Conservation (phyloP, 1,140 invertebrate species). For the Zaprionus kolodkinae region DNA sequence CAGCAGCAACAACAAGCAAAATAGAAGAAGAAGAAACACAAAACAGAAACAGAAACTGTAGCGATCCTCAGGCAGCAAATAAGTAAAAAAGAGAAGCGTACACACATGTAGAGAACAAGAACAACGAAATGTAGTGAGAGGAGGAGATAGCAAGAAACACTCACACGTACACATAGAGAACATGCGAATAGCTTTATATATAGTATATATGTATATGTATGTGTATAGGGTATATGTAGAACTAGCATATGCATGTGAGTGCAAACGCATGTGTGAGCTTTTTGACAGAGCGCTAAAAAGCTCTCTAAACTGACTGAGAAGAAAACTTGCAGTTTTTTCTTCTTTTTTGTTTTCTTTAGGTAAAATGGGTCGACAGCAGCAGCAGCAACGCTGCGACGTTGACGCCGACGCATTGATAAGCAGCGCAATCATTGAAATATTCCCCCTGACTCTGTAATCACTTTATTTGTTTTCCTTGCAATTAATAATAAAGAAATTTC, state of each 20-base stretch:
- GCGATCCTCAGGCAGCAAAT: conserved; percentile 51
- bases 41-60: conserved; percentile 40
- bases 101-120: conserved; percentile 10
- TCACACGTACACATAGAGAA: conserved; percentile 17
- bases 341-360: conserved; percentile 23
- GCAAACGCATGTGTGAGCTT: conserved; percentile 66
- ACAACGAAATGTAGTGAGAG: conserved; percentile 27
- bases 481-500: too few species aligned
- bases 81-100: conserved; percentile 9
- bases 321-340: conserved; percentile 39
- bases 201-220: neutral
- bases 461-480: too few species aligned
- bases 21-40: conserved; percentile 16
- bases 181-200: conserved; percentile 37
- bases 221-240: conserved; percentile 4
- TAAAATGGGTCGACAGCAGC: conserved; percentile 54
- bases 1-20: conserved; percentile 13
- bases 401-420: conserved; percentile 44
- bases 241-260: conserved; percentile 24
- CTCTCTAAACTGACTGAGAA: conserved; percentile 10
- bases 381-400: conserved; percentile 19
- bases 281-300: conserved; percentile 32
- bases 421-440: conserved; percentile 5
- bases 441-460: neutral
- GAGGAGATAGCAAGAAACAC: conserved; percentile 44